Conservation (phyloP, 2,888 invertebrate species). For the Scaptodrosophila latifasciaeformis region DNA sequence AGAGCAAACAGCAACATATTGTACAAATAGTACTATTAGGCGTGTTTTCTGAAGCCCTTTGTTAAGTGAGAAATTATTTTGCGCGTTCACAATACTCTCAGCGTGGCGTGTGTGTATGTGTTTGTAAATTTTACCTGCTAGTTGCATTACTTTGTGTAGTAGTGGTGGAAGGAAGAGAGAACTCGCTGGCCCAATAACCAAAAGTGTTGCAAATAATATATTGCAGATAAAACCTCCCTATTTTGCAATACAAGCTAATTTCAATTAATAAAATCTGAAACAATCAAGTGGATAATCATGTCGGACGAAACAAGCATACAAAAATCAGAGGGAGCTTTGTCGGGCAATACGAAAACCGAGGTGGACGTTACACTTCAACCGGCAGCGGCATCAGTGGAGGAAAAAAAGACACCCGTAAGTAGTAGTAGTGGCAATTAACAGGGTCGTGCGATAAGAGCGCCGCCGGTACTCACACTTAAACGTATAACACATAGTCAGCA, state of each 20-base stretch:
- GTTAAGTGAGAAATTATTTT: too few relatives aligned
- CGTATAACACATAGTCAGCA: background rate
- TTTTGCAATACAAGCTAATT: slow-evolving; percentile 11
- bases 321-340: slow-evolving; percentile 44
- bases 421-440: slow-evolving; percentile 64
- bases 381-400: slow-evolving; percentile 49
- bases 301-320: slow-evolving; percentile 59
- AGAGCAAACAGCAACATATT: too few relatives aligned
- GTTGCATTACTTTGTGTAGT: slow-evolving; percentile 36
- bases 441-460: slow-evolving; percentile 60
- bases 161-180: slow-evolving; percentile 26
- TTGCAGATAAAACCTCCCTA: slow-evolving; percentile 2
- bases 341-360: slow-evolving; percentile 23
- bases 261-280: slow-evolving; percentile 1
- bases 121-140: slow-evolving; percentile 51
- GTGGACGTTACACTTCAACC: slow-evolving; percentile 29
- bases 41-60: too few relatives aligned
- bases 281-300: slow-evolving; percentile 39
- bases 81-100: slow-evolving; percentile 57
- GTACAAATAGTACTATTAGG: slow-evolving; percentile 6
- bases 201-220: slow-evolving; percentile 15
- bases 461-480: slow-evolving; percentile 6
- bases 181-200: slow-evolving; percentile 31
- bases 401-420: slow-evolving; percentile 71
- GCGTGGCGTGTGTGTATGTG: slow-evolving; percentile 62